A percentile compares a stretch with the other conserved stretches of the same genome.
These are phyloP conservation scores for Zhengitettix transpicula DNA, from an alignment of 2,888 invertebrate species.

Conservation along the genomic window DNA sequence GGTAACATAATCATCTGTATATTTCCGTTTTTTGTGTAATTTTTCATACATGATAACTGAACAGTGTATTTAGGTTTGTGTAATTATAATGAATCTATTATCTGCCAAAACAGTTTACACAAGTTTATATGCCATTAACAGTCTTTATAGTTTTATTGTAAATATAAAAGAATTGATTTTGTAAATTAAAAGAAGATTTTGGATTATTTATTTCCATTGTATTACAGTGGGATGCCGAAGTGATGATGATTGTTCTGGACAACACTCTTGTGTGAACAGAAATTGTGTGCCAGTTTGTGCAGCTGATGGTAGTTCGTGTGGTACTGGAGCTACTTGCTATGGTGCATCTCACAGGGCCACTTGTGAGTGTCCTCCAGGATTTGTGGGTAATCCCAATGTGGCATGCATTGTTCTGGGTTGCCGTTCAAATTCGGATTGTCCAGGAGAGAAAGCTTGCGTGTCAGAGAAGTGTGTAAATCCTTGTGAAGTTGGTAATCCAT, in stretches of 20 bases:
- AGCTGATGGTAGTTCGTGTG: constrained; percentile 52
- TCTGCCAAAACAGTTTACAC: no score
- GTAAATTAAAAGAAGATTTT: no score
- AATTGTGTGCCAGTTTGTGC: constrained; percentile 69
- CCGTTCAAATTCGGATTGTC: constrained; percentile 63
- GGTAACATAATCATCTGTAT: no score
- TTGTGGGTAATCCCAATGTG: constrained; percentile 62
- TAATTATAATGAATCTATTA: no score
- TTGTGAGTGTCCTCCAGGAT: constrained; percentile 69
- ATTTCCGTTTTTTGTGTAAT: no score
- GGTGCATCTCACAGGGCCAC: constrained; percentile 64
- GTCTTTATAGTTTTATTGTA: no score
- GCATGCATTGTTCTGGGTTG: constrained; percentile 70
- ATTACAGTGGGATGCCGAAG: constrained; percentile 45
- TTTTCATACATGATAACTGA: no score
- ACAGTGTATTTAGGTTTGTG: no score
- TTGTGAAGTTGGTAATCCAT: constrained; percentile 48
- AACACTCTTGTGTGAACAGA: constrained; percentile 67
- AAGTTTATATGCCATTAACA: no score
- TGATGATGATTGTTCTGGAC: constrained; percentile 61
- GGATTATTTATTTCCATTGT: no score
- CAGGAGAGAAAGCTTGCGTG: constrained; percentile 60
- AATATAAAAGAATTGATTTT: no score
- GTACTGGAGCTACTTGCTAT: constrained; percentile 59
- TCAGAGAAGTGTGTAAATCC: constrained; percentile 65